Base-by-base conservation (phyloP, 2,888 invertebrate species). In the Diarsia rubi region DNA sequence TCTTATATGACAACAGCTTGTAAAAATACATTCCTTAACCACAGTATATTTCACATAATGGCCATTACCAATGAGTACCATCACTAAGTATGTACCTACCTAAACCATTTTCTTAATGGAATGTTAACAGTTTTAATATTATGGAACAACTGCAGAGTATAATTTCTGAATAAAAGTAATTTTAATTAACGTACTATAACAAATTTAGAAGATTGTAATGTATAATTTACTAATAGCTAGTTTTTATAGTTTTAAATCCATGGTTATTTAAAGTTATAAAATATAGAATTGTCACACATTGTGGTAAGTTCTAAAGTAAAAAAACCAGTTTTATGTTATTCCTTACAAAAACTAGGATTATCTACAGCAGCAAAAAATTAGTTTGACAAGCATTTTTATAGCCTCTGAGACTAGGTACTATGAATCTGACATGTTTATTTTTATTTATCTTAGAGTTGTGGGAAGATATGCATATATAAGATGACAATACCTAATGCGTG, bases 61-160 rank as follows among this genome's bases (percentile, higher is more conserved):
- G 49, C 71, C 66, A 24, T 65, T 44, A 71, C 81, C 75, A 69
- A 59, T 82, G 66, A 21, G 16, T 54, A 47, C 69, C 31, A 59
- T 37, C 52, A 69, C 69, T 62, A 47, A 27, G 6, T 21, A 37
- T 37, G 37, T 37, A 37, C 37, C n/a, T n/a, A n/a, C n/a, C n/a
- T n/a, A 21, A 47, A n/a, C 9, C 9, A 27, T 11, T 24, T 45
- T 8, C 49, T n/a, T 9, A 5, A 57, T 42, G 16, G 16, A 59
- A 14, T 16, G 16, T 44, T 16, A 59, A n/a, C 45, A 0, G 3
- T 8, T 37, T 60, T 37, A n/a, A n/a, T n/a, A n/a, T 6, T 37
- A 37, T 27, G 24, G 6, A 60, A 67, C 27, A 27, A n/a, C 47
- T 24, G 12, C 45, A 11, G 16, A 14, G 6, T 47, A 63, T 19